These are phyloP conservation scores for Siniperca knerii DNA, from an alignment of 2,113 vertebrate species.

Conservation along the genomic window DNA sequence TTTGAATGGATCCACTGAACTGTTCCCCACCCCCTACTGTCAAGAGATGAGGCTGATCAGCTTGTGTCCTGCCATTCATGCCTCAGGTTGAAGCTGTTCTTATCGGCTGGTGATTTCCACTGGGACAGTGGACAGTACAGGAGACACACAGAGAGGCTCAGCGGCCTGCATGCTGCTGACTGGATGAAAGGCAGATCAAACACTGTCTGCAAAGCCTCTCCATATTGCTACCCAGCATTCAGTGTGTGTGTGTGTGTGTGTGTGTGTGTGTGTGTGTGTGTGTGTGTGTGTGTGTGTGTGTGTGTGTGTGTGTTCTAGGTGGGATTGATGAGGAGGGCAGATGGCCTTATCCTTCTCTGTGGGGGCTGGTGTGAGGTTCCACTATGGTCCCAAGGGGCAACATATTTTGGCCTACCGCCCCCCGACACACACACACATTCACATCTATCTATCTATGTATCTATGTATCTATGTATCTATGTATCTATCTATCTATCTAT, in stretches of 20 bases:
- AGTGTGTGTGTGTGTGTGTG: slow-evolving; percentile 53
- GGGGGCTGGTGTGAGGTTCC: slow-evolving; percentile 80
- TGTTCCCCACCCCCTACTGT: background rate
- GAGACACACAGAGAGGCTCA: slow-evolving; percentile 61
- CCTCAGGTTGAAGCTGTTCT: slow-evolving; percentile 60
- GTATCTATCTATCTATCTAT: slow-evolving; percentile 25
- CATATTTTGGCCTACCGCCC: slow-evolving; percentile 57
- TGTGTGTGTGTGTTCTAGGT: slow-evolving; percentile 67
- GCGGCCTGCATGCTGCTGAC: slow-evolving; percentile 63
- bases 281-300: slow-evolving; percentile 51
- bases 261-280: slow-evolving; percentile 59
- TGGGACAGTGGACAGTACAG: slow-evolving; percentile 73
- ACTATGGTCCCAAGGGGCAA: slow-evolving; percentile 71
- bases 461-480: slow-evolving; percentile 18
- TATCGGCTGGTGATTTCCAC: slow-evolving; percentile 73
- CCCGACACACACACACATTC: slow-evolving; percentile 16
- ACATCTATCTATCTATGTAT: slow-evolving; percentile 14
- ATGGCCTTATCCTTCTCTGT: slow-evolving; percentile 80
- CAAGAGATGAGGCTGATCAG: slow-evolving; percentile 48
- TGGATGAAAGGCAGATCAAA: slow-evolving; percentile 83
- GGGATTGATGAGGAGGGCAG: slow-evolving; percentile 76
- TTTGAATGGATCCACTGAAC: slow-evolving; percentile 49
- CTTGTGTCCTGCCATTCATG: slow-evolving; percentile 63
- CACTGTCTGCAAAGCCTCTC: slow-evolving; percentile 77
- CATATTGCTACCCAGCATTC: slow-evolving; percentile 55